phyloP scores from a whole-genome alignment of 2,888 invertebrate genomes.

The Melinaea marsaeus region DNA sequence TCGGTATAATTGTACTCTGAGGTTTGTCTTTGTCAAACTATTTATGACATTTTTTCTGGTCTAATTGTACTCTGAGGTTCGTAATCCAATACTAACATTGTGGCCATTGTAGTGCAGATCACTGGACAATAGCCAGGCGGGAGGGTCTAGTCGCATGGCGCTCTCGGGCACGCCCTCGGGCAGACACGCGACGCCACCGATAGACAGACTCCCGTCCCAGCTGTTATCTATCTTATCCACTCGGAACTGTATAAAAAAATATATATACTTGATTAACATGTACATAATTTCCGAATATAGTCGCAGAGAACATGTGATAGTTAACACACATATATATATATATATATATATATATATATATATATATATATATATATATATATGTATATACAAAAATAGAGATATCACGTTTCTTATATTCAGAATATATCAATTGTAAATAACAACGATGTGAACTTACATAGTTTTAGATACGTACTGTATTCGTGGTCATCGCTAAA shows the following conservation, averaged over 20 bases:
- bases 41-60: conserved; percentile 56
- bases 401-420: too few species aligned
- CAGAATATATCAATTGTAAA: too few species aligned
- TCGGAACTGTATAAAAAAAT: conserved; percentile 74
- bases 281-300: background rate
- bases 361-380: too few species aligned
- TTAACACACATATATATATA: too few species aligned
- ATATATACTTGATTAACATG: background rate
- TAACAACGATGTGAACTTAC: too few species aligned
- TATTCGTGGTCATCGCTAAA: too few species aligned
- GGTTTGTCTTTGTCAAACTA: too few species aligned
- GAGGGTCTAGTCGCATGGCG: conserved; percentile 86
- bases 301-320: background rate
- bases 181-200: conserved; percentile 87
- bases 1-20: too few species aligned
- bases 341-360: too few species aligned
- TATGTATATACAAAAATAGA: too few species aligned
- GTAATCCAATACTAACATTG: conserved; percentile 74
- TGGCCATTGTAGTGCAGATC: conserved; percentile 90
- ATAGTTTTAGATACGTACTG: too few species aligned
- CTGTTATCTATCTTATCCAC: conserved; percentile 84
- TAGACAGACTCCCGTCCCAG: conserved; percentile 87
- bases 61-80: too few species aligned
- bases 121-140: conserved; percentile 89
- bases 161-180: conserved; percentile 81